Base-by-base conservation (phyloP, 2,797 vertebrate species). In the Lepus townsendii region DNA sequence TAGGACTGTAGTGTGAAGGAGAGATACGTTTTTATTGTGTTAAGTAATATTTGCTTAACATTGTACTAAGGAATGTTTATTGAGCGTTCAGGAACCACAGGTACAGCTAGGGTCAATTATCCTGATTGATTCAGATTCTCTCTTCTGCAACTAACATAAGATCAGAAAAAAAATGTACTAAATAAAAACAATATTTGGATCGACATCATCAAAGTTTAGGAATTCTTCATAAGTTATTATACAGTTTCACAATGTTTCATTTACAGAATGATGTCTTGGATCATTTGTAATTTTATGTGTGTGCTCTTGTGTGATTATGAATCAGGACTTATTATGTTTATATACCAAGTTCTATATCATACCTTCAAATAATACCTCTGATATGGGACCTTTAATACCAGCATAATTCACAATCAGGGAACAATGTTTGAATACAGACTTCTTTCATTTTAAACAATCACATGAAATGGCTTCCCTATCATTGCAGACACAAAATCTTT, bases 101-200 rank as follows among this genome's bases (percentile, higher is more conserved):
- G 38, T 35, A 32, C 32, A 84, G 32, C 30, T 62, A 63, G 24
- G 2, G 35, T 85, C 63, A 75, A n/a, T 65, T 76, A 62, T 83
- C 32, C 50, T 79, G 9, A 50, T 16, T 83, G 4, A 72, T 72
- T 30, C 24, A 72, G 9, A 77, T 79, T 35, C 3, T 7, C 9
- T 75, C 47, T 93, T 91, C 5, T 65, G 35, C 20, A 69, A 7
- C 22, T 13, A 38, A 65, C 8, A 32, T 14, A 77, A 50, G 30
- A 73, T 68, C 11, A 77, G 32, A 77, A 76, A 82, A 88, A 89
- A 26, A 0, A 82, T n/a, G 12, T n/a, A 84, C 26, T 57, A 73
- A 84, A 52, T 66, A 82, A 86, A 52, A 88, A 75, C 13, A 50
- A 72, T 79, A 47, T 69, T 93, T 91, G 22, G 17, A 57, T n/a